phyloP scores from a whole-genome alignment of 2,113 vertebrate genomes.

The Cephalopholis sonnerati region DNA sequence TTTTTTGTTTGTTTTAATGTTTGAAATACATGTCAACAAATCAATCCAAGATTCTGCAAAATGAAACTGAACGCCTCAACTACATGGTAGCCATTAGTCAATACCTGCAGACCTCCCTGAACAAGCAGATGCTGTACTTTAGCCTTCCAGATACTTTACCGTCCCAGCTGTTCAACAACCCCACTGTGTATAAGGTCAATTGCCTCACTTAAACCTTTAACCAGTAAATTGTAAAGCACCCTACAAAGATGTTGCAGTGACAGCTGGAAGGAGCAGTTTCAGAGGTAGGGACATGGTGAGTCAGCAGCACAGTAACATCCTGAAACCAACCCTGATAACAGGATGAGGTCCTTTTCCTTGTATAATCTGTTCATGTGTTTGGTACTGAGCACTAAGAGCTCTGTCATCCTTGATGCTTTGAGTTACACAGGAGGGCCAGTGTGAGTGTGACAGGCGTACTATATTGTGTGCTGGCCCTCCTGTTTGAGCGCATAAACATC shows the following conservation, averaged over 20 bases:
- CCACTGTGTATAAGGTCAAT: constrained; percentile 31
- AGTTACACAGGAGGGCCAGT: constrained; percentile 14
- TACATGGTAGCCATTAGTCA: background rate
- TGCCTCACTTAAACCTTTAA: constrained; percentile 43
- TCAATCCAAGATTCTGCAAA: background rate
- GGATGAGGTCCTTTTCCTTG: constrained; percentile 45
- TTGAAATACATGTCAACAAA: too few relatives aligned
- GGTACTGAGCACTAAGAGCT: constrained; percentile 8
- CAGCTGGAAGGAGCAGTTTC: constrained; percentile 45
- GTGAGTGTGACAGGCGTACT: constrained; percentile 31
- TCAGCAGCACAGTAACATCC: constrained; percentile 46
- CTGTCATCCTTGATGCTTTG: background rate
- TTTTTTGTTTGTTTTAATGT: too few relatives aligned
- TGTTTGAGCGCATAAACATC: constrained; percentile 33
- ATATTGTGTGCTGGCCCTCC: constrained; percentile 23
- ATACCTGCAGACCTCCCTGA: background rate
- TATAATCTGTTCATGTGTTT: constrained; percentile 26
- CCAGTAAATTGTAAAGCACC: constrained; percentile 12
- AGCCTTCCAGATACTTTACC: constrained; percentile 12
- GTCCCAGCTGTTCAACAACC: constrained; percentile 39
- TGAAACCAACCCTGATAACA: constrained; percentile 53
- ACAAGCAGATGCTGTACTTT: constrained; percentile 3
- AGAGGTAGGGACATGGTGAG: constrained; percentile 31
- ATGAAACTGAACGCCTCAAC: background rate
- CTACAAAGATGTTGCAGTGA: constrained; percentile 21